Evolutionary conservation across 2,113 vertebrate genomes (phyloP), one percentile per base, ranked within the genome.

Genomic region (Dipodomys ordii): DNA sequence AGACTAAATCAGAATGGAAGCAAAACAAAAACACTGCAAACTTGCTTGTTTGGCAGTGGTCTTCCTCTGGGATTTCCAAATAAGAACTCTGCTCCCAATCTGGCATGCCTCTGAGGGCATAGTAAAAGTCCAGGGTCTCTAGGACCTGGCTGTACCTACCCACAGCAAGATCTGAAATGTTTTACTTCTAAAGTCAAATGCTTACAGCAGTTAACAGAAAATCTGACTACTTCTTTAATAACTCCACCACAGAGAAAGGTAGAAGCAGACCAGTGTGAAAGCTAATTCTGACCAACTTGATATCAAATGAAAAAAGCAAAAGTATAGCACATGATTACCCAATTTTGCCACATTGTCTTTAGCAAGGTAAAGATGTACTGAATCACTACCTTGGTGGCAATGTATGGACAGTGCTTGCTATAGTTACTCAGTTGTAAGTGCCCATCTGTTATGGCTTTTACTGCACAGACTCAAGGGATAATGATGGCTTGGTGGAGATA

Each of bases 381-480:
- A 57, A 46, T 28, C 0, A 39, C 32, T 6, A 32, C 32, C 73
- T n/a, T 49, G 35, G 67, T 39, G 69, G 73, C 0, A 67, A 57
- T 8, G 53, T 53, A 86, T 44, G 9, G 28, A 39, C 57, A 27
- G 39, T 22, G 86, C 88, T 44, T 62, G 28, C 30, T 46, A 39
- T 0, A 39, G 90, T 71, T 44, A 46, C 71, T 19, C 39, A 20
- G 68, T n/a, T 53, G 20, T 4, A 67, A 65, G 35, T n/a, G 65
- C 72, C 71, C n/a, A 22, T 49, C 25, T 57, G 49, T n/a, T 67
- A 22, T n/a, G 35, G 28, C 27, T 73, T 71, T 60, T 65, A 68
- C 7, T 87, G 92, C 86, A 88, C 86, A 94, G 68, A 25, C 67
- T 83, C 49, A 11, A 44, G 64, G 68, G 79, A 23, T 30, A 25